These are phyloP conservation scores for Decapterus maruadsi DNA, from an alignment of 2,797 vertebrate species.

Conservation along the genomic window DNA sequence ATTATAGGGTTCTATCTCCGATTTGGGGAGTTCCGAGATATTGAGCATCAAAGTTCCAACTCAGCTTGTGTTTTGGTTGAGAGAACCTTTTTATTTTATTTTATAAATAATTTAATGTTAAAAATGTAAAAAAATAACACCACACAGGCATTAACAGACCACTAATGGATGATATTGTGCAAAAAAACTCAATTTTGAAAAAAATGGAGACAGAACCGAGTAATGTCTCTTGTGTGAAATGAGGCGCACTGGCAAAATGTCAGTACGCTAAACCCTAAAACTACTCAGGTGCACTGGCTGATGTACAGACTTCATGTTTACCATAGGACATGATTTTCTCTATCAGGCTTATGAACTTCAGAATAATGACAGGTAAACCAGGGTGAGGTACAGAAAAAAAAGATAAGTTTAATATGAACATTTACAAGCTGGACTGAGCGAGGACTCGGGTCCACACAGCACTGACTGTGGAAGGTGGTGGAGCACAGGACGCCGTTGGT, in stretches of 20 bases:
- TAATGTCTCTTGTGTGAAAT: background rate
- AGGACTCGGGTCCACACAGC: constrained; percentile 18
- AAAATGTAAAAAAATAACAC: too few relatives aligned
- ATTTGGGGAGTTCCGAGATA: too few relatives aligned
- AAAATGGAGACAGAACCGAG: too few relatives aligned
- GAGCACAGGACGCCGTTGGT: background rate
- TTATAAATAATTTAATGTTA: too few relatives aligned
- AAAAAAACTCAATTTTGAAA: too few relatives aligned
- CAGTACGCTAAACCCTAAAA: background rate
- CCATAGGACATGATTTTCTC: background rate
- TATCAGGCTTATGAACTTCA: background rate
- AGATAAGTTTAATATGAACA: constrained; percentile 83
- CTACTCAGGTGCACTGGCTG: background rate
- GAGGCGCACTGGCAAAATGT: background rate
- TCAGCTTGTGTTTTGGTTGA: too few relatives aligned
- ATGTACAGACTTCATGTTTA: background rate
- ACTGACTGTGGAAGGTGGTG: background rate
- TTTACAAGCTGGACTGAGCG: constrained; percentile 77
- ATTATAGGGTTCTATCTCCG: too few relatives aligned
- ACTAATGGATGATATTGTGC: too few relatives aligned
- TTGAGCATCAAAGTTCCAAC: too few relatives aligned
- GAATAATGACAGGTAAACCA: background rate
- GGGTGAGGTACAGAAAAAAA: constrained; percentile 74
- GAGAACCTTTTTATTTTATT: too few relatives aligned
- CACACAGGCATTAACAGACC: too few relatives aligned